Evolutionary conservation across 2,797 vertebrate genomes (phyloP), one percentile per base, ranked within the genome.

Genomic region (Sebastes elongatus): DNA sequence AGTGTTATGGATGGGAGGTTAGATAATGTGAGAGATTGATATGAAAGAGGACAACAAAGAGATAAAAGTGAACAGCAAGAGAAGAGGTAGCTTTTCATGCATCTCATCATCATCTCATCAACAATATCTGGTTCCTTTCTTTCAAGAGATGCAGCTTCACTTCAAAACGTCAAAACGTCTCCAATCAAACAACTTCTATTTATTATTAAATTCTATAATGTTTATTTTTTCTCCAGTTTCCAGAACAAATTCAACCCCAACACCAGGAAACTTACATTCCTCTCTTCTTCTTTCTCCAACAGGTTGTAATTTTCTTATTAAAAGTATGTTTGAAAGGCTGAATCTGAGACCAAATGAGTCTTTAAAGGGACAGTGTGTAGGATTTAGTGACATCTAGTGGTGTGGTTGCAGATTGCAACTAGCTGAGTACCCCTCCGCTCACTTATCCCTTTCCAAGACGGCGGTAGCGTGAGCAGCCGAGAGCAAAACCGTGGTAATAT

Each of bases 51-150:
- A 38, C 7, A 23, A 68, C 23, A 80, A 72, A 78, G 55, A 71
- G 16, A 71, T 57, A 3, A 61, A 69, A 53, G 32, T 28, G 16
- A 32, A 23, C 7, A 23, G n/a, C 49, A 30, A 66, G 42, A 38
- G 42, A 63, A 11, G 30, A 55, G 28, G 66, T 38, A 6, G 35
- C 35, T 9, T 67, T 30, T 66, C 3, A 70, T 57, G 64, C 20
- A 56, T 71, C 62, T 74, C 35, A 76, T 75, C 67, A 67, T 52
- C 59, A 65, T 64, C 69, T 86, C 49, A 67, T 66, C 13, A 32
- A 32, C 35, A 52, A 46, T 9, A 22, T 67, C 32, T 18, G 5
- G 28, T 38, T 18, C 1, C 3, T 8, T 57, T 22, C 42, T 46
- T 52, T 30, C 10, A 11, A 27, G 7, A 52, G 6, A 78, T 27